Base-by-base conservation (phyloP, 2,888 invertebrate species). In the Amblyteles armatorius region DNA sequence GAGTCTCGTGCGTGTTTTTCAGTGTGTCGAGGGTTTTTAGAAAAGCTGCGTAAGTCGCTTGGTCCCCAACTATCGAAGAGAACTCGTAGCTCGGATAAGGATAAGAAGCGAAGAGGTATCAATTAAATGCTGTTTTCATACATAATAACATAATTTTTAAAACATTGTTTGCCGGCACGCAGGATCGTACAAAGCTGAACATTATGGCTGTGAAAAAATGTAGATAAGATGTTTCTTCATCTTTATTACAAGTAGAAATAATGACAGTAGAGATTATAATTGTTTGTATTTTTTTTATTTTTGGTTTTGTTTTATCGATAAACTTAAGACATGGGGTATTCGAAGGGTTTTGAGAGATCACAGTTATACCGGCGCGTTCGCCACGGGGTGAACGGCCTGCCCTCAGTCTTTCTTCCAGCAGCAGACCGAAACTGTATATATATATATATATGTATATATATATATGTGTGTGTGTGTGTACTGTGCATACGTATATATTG, bases 361-460 rank as follows among this genome's bases (percentile, higher is more conserved):
- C 50, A 55, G 73, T 68, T 80, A 40, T 55, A 76, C 60, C 68
- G 52, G 79, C 60, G 50, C 44, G 57, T 52, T 48, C 63, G 50
- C 79, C 19, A 22, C 76, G 83, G 83, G 83, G 83, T 83, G 69
- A 83, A 83, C 79, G 83, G 80, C 83, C 83, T 76, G 83, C 26
- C 63, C 57, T 82, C 60, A 33, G 79, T 79, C 83, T 71, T 80
- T 79, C 76, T 80, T 80, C 76, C 80, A 16, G 71, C 71, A 29
- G 65, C 50, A 67, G 36, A 77, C 71, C 33, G 26, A 79, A 71
- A 33, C 52, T 69, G 50, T 69, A 19, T 72, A 33, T 65, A 50
- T 50, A 11, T 65, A 52, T 65, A 19, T 65, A 65, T 65, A 9
- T 74, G 63, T 44, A 63, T 48, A 40, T 60, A 63, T 44, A 26